Base-by-base conservation (phyloP, 1,140 invertebrate genomes). In the Drosophila punjabiensis region DNA sequence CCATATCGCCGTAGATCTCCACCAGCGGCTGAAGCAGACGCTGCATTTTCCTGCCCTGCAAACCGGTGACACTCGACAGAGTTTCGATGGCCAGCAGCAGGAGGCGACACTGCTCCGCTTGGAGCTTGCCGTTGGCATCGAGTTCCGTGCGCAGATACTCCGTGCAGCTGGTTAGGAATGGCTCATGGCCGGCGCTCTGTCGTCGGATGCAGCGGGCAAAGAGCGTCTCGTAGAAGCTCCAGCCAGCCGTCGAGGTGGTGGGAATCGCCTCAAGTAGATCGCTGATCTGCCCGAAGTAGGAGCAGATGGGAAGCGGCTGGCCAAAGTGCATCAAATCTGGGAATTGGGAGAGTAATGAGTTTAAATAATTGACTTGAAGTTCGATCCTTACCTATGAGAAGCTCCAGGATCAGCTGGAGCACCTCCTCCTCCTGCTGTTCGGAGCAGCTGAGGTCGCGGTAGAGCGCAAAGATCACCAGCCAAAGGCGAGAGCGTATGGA, bases 51-150 rank as follows among this genome's bases (percentile, higher is more conserved):
- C 79, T 68, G 0, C 70, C 81, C 50, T 82, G 80, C 1, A 65
- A 66, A 3, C 89, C 83, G 10, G 32, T 81, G 3, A 58, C 61
- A 8, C 58, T 69, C 7, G 79, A 55, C 16, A 92, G 55, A 10
- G 92, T 83, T 50, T 91, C 83, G 7, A 93, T 92, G 3, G 86
- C 79, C 30, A 92, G 55, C 41, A 93, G 39, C 7, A 92, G 56
- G n/a, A 93, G 61, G 9, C 85, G 79, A 9, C 63, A 63, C 30
- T 79, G 63, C 20, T 65, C 37, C 1, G 52, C n/a, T 2, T 45
- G 20, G 5, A 81, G 20, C 24, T 76, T 53, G 11, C 24, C 48
- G 5, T 11, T 37, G 11, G 13, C 69, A 3, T 41, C 18, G 35
- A 87, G 9, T 16, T 79, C 64, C 11, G 66, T 45, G 4, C 58